These are phyloP conservation scores for Melanostoma mellinum DNA, from an alignment of 2,888 invertebrate genomes.

Conservation along the genomic window DNA sequence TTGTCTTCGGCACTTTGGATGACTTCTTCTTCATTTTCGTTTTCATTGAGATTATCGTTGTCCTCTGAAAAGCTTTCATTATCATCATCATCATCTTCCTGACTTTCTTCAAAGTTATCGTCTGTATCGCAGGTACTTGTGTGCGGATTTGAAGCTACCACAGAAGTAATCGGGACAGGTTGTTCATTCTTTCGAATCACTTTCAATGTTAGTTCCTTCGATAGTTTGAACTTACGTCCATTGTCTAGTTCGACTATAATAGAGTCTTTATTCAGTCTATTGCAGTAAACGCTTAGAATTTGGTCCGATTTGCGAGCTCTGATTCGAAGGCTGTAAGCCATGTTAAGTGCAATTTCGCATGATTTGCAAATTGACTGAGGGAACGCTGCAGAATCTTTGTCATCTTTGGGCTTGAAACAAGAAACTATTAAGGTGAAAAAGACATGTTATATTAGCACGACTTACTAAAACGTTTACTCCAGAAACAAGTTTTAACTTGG, in stretches of 20 bases:
- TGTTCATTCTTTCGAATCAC: constrained; percentile 40
- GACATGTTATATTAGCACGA: not conserved
- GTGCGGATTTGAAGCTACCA: not conserved
- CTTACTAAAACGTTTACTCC: constrained; percentile 74
- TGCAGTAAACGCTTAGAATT: constrained; percentile 76
- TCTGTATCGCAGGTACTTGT: not conserved
- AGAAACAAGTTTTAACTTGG: constrained; percentile 78
- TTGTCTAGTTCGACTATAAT: constrained; percentile 56
- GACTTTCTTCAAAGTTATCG: constrained; percentile 1
- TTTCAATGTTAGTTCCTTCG: constrained; percentile 56
- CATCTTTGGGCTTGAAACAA: not conserved
- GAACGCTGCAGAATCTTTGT: constrained; percentile 73
- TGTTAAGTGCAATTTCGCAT: constrained; percentile 79
- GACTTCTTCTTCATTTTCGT: constrained; percentile 15
- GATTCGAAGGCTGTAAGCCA: constrained; percentile 79
- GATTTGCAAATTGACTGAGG: constrained; percentile 78
- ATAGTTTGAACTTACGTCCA: constrained; percentile 59
- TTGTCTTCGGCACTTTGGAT: constrained; percentile 38
- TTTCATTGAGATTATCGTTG: constrained; percentile 1
- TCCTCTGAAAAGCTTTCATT: constrained; percentile 14
- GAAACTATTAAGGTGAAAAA: too few species aligned
- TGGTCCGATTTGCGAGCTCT: constrained; percentile 78
- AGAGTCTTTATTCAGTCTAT: constrained; percentile 55
- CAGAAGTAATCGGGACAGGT: not conserved
- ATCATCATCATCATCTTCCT: constrained; percentile 27